Evolutionary conservation across 2,888 invertebrate genomes (phyloP).

Genomic region (Melieria omissa): DNA sequence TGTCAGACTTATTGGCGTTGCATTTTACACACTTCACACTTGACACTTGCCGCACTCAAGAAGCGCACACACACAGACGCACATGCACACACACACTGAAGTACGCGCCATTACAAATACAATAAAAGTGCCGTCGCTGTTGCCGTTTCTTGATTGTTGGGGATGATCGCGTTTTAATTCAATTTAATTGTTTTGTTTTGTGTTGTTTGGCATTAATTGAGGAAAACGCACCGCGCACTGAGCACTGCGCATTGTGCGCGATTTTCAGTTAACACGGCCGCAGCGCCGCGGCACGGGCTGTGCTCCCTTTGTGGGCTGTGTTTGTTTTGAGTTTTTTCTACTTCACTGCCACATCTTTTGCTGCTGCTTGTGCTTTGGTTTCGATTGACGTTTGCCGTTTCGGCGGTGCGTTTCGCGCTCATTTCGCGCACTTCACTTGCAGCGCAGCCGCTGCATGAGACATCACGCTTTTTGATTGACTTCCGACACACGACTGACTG

Average conservation of each 20-base stretch:
- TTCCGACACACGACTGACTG: slow-evolving; percentile 66
- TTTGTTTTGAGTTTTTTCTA: slow-evolving; percentile 1
- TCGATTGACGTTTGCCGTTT: slow-evolving; percentile 1
- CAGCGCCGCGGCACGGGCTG: background rate
- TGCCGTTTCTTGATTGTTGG: too few relatives aligned
- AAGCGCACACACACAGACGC: slow-evolving; percentile 9
- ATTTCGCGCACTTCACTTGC: slow-evolving; percentile 30
- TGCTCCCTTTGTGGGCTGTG: slow-evolving; percentile 5
- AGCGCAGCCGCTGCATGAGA: slow-evolving; percentile 41
- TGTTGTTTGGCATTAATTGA: too few relatives aligned
- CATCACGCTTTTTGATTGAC: slow-evolving; percentile 66
- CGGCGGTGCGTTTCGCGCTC: slow-evolving; percentile 34
- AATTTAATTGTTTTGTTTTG: too few relatives aligned
- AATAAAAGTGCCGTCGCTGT: too few relatives aligned
- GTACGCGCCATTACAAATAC: too few relatives aligned
- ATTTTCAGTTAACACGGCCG: slow-evolving; percentile 35
- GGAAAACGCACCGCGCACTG: too few relatives aligned
- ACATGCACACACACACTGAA: background rate
- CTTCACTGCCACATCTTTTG: slow-evolving; percentile 2
- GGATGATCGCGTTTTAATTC: too few relatives aligned
- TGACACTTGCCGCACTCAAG: slow-evolving; percentile 64
- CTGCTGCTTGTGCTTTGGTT: background rate
- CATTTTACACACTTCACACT: slow-evolving; percentile 63
- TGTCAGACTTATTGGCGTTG: slow-evolving; percentile 45
- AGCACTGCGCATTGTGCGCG: slow-evolving; percentile 9